phyloP scores from a whole-genome alignment of 1,140 invertebrate genomes.

The Panulirus ornatus region DNA sequence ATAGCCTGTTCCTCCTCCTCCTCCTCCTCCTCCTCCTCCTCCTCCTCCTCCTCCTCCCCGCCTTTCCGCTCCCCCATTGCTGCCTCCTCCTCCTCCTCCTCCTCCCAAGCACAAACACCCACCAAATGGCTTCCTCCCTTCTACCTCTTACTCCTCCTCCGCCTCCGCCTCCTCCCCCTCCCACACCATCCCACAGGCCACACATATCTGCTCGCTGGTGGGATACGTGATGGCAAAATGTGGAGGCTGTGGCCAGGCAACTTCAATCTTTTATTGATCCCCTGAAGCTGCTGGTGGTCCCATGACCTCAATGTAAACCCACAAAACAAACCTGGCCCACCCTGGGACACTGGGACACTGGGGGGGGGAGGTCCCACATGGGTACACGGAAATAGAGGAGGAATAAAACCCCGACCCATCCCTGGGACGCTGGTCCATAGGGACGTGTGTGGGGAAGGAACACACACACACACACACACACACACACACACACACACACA shows the following conservation, averaged over 20 bases:
- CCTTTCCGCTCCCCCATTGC: not conserved
- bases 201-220: too few relatives aligned
- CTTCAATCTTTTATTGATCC: conserved; percentile 70
- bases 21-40: not conserved
- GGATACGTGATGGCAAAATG: not conserved
- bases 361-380: not conserved
- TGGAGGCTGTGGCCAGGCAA: conserved; percentile 55
- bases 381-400: not conserved
- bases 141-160: not conserved
- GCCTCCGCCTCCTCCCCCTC: not conserved
- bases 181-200: too few relatives aligned
- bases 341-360: not conserved
- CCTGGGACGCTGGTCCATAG: too few relatives aligned
- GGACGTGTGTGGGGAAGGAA: not conserved
- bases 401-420: too few relatives aligned
- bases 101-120: not conserved
- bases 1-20: not conserved
- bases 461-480: not conserved
- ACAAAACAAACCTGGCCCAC: conserved; percentile 5
- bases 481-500: conserved; percentile 26
- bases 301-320: conserved; percentile 58
- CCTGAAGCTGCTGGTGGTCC: conserved; percentile 63
- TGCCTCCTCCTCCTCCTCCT: not conserved
- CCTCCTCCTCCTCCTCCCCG: not conserved
- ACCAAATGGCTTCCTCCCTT: not conserved